These are phyloP conservation scores for Macrobrachium nipponense DNA, from an alignment of 1,140 invertebrate species.

Conservation along the genomic window DNA sequence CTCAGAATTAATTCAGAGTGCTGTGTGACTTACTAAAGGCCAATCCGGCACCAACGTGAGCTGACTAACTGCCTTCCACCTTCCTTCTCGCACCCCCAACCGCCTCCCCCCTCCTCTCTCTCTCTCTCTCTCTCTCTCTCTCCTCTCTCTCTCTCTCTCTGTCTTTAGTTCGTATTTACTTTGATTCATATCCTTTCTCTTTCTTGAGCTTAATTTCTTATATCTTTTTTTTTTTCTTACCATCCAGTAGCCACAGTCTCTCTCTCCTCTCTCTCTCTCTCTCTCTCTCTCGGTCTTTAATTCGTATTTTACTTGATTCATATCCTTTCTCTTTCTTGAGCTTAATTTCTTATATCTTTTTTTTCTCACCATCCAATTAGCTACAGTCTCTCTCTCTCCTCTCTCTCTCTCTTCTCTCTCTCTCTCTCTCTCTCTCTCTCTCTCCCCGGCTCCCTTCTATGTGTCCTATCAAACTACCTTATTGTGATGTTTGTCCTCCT, in stretches of 20 bases:
- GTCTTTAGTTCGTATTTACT: not conserved
- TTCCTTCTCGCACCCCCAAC: not conserved
- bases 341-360: not conserved
- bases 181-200: not conserved
- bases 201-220: not conserved
- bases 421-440: constrained; percentile 38
- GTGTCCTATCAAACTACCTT: no score
- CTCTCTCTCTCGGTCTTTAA: not conserved
- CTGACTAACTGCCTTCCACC: constrained; percentile 4
- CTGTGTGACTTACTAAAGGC: constrained; percentile 21
- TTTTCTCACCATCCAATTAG: not conserved
- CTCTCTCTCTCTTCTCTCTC: constrained; percentile 27
- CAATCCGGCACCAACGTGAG: constrained; percentile 32
- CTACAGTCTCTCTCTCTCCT: not conserved
- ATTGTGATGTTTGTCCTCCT: no score
- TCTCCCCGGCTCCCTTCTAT: not conserved
- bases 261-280: not conserved
- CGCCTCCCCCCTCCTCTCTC: not conserved
- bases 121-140: not conserved
- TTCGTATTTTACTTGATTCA: no score
- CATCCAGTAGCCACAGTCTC: no score
- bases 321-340: not conserved
- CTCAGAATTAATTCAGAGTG: constrained; percentile 36
- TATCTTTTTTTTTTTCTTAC: not conserved
- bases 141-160: not conserved